Base-by-base conservation (phyloP, 2,888 invertebrate genomes). In the Tiliacea aurago region DNA sequence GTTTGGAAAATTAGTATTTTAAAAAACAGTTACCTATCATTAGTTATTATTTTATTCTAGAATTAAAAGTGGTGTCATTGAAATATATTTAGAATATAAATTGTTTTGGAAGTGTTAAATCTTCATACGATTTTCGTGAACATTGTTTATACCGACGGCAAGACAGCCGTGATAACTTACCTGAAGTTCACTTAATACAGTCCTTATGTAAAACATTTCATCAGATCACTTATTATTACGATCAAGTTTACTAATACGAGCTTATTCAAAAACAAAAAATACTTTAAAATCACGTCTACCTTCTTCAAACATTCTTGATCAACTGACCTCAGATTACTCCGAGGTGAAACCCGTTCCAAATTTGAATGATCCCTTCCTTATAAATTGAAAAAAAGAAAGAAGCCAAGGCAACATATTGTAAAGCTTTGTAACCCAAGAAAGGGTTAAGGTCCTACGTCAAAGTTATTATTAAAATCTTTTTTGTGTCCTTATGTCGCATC, bases 391-490 rank as follows among this genome's bases (percentile, higher is more conserved):
- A 94, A 93, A 93, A 92, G 89, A 92, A 86, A 91, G 88, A 90
- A 92, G 88, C 89, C 90, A 93, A 92, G 91, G 93, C 93, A 95
- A 95, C 95, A 95, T 95, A 94, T 95, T 95, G 95, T 95, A 90
- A 93, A 93, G 91, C 95, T 95, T 95, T 95, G 95, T 95, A 92
- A 87, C 86, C 86, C 87, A 93, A 94, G 93, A 93, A 95, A 95
- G 95, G 96, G 95, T 95, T 95, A 94, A 94, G 93, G 94, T 94
- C 93, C 92, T 90, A 85, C 92, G 92, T 93, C 93, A 92, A 94
- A 95, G 93, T 94, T 95, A 93, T 95, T 95, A 96, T 96, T 96
- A 96, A 74, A 95, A 95, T 94, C 95, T 94, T 96, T 96, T 96
- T 95, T 95, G 95, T 95, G 95, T 95, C 95, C 95, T 94, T 92